Conservation (phyloP, 1,140 invertebrate species). For the Palaemon carinicauda region DNA sequence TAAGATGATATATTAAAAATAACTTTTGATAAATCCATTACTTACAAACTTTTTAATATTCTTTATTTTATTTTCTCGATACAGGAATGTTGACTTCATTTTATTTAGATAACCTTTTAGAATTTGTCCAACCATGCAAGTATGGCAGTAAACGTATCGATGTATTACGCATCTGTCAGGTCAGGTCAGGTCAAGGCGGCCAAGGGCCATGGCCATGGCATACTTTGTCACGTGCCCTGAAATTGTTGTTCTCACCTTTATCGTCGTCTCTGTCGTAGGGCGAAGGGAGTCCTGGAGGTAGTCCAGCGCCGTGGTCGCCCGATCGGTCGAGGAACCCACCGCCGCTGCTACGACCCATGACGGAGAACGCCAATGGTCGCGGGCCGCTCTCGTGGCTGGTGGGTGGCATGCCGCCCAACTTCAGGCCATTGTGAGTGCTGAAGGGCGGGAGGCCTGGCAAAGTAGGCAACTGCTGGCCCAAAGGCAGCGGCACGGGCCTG, state of each 20-base stretch:
- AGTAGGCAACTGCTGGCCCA: slow-evolving; percentile 48
- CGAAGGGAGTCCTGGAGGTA: slow-evolving; percentile 46
- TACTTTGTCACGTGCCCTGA: not conserved
- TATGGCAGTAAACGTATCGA: no score
- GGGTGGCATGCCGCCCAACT: slow-evolving; percentile 30
- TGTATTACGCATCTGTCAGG: no score
- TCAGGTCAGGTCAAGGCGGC: no score
- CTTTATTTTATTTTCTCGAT: no score
- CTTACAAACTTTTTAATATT: no score
- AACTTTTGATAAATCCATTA: no score
- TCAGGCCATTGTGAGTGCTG: slow-evolving; percentile 24
- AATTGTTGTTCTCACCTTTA: slow-evolving; percentile 33
- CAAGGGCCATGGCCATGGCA: no score
- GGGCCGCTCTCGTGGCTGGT: slow-evolving; percentile 26
- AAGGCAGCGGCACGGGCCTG: slow-evolving; percentile 43
- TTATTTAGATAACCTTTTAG: no score
- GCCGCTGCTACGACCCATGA: slow-evolving; percentile 23
- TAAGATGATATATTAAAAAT: no score
- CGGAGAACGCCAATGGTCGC: slow-evolving; percentile 40
- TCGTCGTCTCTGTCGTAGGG: slow-evolving; percentile 54
- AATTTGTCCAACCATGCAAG: no score
- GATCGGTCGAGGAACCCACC: slow-evolving; percentile 40
- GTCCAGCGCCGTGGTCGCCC: slow-evolving; percentile 30
- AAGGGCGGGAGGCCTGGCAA: slow-evolving; percentile 36
- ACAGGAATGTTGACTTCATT: no score